Evolutionary conservation across 2,888 invertebrate genomes (phyloP).

Genomic region (Tipula unca): DNA sequence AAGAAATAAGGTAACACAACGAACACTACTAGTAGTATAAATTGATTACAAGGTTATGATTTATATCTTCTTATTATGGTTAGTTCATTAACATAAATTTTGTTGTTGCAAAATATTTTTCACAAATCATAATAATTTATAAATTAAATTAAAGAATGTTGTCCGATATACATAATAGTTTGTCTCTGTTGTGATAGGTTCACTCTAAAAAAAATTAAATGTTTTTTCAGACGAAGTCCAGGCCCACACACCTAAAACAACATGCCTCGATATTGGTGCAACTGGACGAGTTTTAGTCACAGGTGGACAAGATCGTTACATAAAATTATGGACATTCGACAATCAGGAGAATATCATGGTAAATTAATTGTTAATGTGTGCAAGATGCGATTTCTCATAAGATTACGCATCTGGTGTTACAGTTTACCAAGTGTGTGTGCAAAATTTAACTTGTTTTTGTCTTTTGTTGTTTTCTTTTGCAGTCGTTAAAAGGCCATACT

Average conservation of each 20-base stretch:
- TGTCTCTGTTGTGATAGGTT: background rate
- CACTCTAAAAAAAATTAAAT: background rate
- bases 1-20: background rate
- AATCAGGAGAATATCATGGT: conserved; percentile 94
- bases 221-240: conserved; percentile 38
- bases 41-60: conserved; percentile 25
- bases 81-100: conserved; percentile 16
- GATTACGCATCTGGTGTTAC: background rate
- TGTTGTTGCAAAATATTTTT: conserved; percentile 16
- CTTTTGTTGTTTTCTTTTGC: conserved; percentile 28
- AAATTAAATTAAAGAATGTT: background rate
- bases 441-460: background rate
- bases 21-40: background rate
- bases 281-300: conserved; percentile 43
- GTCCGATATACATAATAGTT: background rate
- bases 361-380: conserved; percentile 26
- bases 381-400: background rate
- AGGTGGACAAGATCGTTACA: conserved; percentile 95
- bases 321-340: conserved; percentile 94
- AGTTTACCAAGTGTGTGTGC: background rate
- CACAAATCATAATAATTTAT: background rate
- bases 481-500: conserved; percentile 89
- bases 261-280: conserved; percentile 41
- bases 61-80: conserved; percentile 15
- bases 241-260: conserved; percentile 41